Evolutionary conservation across 2,888 invertebrate genomes (phyloP).

Genomic region (Calliphora vomitoria): DNA sequence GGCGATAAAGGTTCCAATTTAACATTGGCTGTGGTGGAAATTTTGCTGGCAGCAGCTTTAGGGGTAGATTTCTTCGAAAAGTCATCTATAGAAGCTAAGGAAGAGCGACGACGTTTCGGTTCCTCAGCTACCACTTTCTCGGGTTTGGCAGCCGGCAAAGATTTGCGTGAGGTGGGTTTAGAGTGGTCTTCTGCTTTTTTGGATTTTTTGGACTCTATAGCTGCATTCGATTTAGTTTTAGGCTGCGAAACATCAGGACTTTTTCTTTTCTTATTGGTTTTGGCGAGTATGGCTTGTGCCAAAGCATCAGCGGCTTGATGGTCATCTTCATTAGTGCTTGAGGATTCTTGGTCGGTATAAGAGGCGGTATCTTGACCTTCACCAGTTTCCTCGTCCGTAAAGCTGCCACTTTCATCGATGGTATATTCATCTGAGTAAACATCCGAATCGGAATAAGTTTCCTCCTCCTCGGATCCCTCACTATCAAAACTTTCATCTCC

Average conservation of each 20-base stretch:
- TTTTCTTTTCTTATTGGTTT: conserved; percentile 55
- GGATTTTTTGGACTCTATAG: conserved; percentile 27
- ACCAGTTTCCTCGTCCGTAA: neutral
- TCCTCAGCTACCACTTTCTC: neutral
- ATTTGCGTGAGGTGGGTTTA: conserved; percentile 11
- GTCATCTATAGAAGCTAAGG: conserved; percentile 1
- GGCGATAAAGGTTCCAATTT: conserved; percentile 73
- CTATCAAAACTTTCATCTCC: conserved; percentile 44
- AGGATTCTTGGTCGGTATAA: neutral
- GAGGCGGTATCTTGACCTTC: neutral
- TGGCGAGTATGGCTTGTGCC: neutral
- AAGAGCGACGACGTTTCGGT: neutral
- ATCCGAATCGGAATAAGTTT: conserved; percentile 4
- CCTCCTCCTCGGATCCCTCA: neutral
- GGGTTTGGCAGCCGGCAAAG: neutral
- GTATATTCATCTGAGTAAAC: conserved; percentile 44
- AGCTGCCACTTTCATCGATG: conserved; percentile 25
- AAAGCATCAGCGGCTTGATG: neutral
- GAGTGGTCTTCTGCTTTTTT: conserved; percentile 36
- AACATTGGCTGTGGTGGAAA: conserved; percentile 45
- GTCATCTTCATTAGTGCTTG: conserved; percentile 42
- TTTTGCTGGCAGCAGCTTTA: conserved; percentile 2
- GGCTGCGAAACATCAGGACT: neutral
- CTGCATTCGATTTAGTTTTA: neutral
- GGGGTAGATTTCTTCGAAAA: neutral